phyloP scores from a whole-genome alignment of 2,888 invertebrate species.

The Drosophila eohydei region DNA sequence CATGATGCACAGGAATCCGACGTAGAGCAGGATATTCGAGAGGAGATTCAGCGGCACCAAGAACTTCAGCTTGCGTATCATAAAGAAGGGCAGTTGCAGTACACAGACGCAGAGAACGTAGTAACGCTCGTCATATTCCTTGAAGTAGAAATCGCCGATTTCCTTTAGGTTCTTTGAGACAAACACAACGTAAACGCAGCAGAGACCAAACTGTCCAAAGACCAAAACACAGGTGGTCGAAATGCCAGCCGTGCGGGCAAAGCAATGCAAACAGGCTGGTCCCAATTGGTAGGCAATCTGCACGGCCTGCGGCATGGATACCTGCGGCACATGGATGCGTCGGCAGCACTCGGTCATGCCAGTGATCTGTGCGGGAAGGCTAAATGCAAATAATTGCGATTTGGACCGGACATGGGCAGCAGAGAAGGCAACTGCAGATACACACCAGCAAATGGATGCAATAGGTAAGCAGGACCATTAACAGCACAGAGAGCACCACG shows the following conservation, averaged over 20 bases:
- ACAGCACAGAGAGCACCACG: constrained; percentile 41
- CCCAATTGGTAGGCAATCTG: constrained; percentile 59
- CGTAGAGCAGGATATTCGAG: constrained; percentile 88
- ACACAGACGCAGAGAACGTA: constrained; percentile 87
- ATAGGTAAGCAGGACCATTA: constrained; percentile 68
- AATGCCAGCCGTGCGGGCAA: constrained; percentile 49
- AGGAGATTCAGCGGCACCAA: constrained; percentile 95
- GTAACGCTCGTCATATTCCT: constrained; percentile 85
- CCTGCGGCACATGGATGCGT: constrained; percentile 58
- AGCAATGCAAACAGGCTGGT: constrained; percentile 56
- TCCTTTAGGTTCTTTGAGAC: constrained; percentile 93
- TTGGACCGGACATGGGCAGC: constrained; percentile 13
- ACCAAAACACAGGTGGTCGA: constrained; percentile 91
- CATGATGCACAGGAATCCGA: constrained; percentile 88
- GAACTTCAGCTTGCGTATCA: constrained; percentile 91
- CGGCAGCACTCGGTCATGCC: constrained; percentile 74
- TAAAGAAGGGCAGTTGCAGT: constrained; percentile 89
- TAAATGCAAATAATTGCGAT: constrained; percentile 51
- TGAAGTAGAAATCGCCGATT: constrained; percentile 87
- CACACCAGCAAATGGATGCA: constrained; percentile 71
- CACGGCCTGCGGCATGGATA: constrained; percentile 70
- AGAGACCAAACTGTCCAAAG: constrained; percentile 96
- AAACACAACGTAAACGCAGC: constrained; percentile 97
- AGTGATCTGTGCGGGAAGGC: constrained; percentile 47
- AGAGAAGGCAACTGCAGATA: constrained; percentile 20